Evolutionary conservation across 1,140 invertebrate species (phyloP).

Genomic region (Aphelinus atriplicis): DNA sequence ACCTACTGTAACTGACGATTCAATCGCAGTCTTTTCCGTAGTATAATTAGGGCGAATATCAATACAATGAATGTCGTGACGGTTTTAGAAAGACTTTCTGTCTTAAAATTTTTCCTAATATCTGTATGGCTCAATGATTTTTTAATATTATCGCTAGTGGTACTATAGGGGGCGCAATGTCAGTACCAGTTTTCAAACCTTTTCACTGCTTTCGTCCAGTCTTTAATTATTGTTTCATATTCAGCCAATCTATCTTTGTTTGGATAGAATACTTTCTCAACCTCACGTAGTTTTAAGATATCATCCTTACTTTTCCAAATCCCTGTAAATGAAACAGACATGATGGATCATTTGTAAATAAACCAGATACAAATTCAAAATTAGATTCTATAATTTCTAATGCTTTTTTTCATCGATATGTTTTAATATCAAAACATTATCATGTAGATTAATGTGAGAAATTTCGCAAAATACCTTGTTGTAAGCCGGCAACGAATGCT

Average conservation of each 20-base stretch:
- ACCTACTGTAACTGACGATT: no score
- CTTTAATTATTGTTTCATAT: slow-evolving; percentile 63
- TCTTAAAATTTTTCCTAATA: no score
- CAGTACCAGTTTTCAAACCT: slow-evolving; percentile 76
- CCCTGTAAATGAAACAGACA: slow-evolving; percentile 63
- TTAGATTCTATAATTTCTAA: no score
- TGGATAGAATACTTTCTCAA: slow-evolving; percentile 73
- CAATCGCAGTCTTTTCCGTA: no score
- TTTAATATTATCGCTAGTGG: neutral
- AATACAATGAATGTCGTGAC: neutral
- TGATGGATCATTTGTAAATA: neutral
- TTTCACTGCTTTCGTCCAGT: slow-evolving; percentile 76
- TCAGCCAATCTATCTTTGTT: slow-evolving; percentile 59
- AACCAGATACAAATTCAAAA: neutral
- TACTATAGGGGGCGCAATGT: slow-evolving; percentile 18
- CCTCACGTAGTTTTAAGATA: slow-evolving; percentile 68
- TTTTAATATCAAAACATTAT: no score
- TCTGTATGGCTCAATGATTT: neutral
- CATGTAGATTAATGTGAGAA: no score
- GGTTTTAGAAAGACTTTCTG: neutral
- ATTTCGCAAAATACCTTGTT: slow-evolving; percentile 68
- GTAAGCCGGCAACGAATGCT: slow-evolving; percentile 83
- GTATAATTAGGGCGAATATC: neutral
- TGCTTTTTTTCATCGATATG: no score
- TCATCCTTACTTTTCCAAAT: slow-evolving; percentile 79